Evolutionary conservation across 2,888 invertebrate species (phyloP), one percentile per base, ranked within the genome.

Genomic region (Pristionchus exspectatus): DNA sequence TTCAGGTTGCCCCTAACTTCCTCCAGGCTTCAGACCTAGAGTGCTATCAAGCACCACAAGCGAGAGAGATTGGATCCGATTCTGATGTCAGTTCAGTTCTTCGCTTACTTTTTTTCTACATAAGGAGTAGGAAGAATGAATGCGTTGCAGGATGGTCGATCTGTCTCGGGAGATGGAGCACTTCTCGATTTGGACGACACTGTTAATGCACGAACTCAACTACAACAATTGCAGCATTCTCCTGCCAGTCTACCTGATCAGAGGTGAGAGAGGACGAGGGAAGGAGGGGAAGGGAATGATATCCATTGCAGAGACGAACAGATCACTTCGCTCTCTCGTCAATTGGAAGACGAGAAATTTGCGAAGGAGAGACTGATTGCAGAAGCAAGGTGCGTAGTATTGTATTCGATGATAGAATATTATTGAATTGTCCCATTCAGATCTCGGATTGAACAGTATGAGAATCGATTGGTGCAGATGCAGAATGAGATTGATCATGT

Each of bases 11-110:
- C 90, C 99, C 99, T 0, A 99, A 99, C 96, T 99, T 99, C 96
- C 96, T 98, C 91, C 96, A 97, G 91, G 97, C 98, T 96, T 97
- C 98, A 83, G 98, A 98, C 95, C 97, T 99, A 94, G 97, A 97
- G 89, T 97, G 97, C 38, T 99, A 99, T 95, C 97, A 98, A 89
- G 97, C 98, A 2, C 98, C 98, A 0, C 98, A 98, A 91, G 98
- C 84, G 18, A 30, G 84, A 21, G 83, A 69, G 54, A 81, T 98
- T 16, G 87, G 87, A 66, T 16, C 93, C 98, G 88, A 97, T 97
- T 1, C 95, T 95, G 97, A 97, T 63, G 96, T 97, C 92, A 66
- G 50, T 33, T 96, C 9, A 18, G 38, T 9, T 18, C 33, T 59
- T 59, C 18, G 24, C 27, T 27, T 18, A 69, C 12, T 27, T n/a